A percentile compares a stretch with the other conserved stretches of the same genome.
phyloP scores from a whole-genome alignment of 2,113 vertebrate species.

The Porphyrio hochstetteri region DNA sequence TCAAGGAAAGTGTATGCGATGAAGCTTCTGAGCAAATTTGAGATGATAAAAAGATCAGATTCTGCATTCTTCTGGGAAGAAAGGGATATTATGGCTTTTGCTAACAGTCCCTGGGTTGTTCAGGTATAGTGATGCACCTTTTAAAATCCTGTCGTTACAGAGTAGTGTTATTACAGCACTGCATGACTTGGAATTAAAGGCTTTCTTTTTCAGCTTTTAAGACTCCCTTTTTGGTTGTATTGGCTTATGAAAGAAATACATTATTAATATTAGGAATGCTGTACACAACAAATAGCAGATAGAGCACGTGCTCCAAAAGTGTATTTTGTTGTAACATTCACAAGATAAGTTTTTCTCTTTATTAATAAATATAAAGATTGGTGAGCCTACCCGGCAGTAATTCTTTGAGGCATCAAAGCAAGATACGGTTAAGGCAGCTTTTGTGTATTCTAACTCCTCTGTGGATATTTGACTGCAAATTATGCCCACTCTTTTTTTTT shows the following conservation, averaged over 20 bases:
- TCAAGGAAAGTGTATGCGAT: constrained; percentile 95
- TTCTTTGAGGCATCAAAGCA: not conserved
- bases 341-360: not conserved
- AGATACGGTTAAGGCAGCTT: not conserved
- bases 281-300: not conserved
- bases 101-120: constrained; percentile 97
- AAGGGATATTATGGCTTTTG: constrained; percentile 99
- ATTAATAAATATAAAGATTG: not conserved
- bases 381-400: not conserved
- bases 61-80: constrained; percentile 99
- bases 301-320: not conserved
- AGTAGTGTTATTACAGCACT: not conserved
- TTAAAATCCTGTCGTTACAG: not conserved
- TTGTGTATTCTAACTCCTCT: not conserved
- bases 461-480: not conserved
- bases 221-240: not conserved
- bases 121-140: constrained; percentile 80
- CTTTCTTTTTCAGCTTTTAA: not conserved
- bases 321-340: not conserved
- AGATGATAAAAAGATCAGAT: constrained; percentile 99
- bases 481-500: rapidly evolving
- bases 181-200: not conserved
- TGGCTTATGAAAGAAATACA: not conserved
- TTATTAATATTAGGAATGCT: not conserved
- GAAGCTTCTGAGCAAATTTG: constrained; percentile 99